Evolutionary conservation across 2,113 vertebrate species (phyloP).

Genomic region (Chionodraco myersi): DNA sequence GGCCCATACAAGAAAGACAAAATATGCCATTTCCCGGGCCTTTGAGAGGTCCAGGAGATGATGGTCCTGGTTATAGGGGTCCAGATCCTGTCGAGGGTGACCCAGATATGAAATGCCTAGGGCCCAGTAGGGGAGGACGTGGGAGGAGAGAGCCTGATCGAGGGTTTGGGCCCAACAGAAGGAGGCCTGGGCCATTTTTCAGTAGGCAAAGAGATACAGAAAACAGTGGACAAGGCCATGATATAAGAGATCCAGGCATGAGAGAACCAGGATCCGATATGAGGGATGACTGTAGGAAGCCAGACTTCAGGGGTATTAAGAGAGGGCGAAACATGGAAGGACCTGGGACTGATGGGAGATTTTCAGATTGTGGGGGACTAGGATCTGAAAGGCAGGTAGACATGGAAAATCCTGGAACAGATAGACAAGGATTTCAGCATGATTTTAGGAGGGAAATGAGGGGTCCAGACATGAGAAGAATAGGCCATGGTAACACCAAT

Average conservation of each 20-base stretch:
- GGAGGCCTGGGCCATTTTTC: constrained; percentile 23
- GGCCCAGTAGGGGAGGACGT: constrained; percentile 25
- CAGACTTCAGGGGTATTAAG: constrained; percentile 38
- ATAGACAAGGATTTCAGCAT: constrained; percentile 39
- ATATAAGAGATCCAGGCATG: constrained; percentile 28
- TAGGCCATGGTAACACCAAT: constrained; percentile 11
- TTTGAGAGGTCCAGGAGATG: constrained; percentile 32
- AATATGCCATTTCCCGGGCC: constrained; percentile 29
- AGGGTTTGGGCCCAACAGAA: constrained; percentile 17
- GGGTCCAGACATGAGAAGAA: constrained; percentile 39
- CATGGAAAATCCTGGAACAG: constrained; percentile 30
- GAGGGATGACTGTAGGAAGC: constrained; percentile 40
- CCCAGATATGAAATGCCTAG: constrained; percentile 21
- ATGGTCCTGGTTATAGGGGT: constrained; percentile 25
- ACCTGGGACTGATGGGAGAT: too few species aligned
- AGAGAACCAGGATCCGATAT: constrained; percentile 35
- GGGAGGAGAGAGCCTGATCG: constrained; percentile 43
- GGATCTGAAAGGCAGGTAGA: not conserved
- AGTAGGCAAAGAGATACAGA: constrained; percentile 29
- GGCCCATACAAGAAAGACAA: constrained; percentile 18
- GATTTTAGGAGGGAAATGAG: constrained; percentile 43
- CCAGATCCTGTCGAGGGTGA: constrained; percentile 31
- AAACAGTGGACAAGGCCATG: constrained; percentile 23
- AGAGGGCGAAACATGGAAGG: constrained; percentile 42
- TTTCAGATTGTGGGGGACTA: too few species aligned